A percentile compares a stretch with the other conserved stretches of the same genome.
phyloP scores from a whole-genome alignment of 2,113 vertebrate species.

The Pluvialis apricaria region DNA sequence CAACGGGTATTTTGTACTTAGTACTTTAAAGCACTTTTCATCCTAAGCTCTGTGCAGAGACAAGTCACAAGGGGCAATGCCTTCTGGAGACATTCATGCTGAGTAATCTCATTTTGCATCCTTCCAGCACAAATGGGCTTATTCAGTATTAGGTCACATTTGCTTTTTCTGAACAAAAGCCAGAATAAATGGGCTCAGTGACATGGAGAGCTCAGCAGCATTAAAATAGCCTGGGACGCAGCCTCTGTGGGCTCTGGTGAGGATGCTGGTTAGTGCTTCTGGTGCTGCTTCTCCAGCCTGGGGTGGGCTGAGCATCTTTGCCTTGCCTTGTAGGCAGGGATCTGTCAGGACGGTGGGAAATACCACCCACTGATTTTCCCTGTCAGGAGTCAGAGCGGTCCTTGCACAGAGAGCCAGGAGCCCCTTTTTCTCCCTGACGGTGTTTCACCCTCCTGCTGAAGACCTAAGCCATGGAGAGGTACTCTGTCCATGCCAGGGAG shows the following conservation, averaged over 20 bases:
- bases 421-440: not conserved
- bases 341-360: not conserved
- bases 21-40: not conserved
- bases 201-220: not conserved
- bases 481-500: not conserved
- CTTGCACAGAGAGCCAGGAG: not conserved
- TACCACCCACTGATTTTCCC: not conserved
- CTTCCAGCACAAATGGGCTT: not conserved
- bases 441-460: not conserved
- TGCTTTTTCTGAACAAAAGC: constrained; percentile 1
- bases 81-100: not conserved
- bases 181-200: not conserved
- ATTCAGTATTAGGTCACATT: not conserved
- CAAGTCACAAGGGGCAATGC: not conserved
- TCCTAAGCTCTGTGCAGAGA: not conserved
- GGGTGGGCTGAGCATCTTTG: not conserved
- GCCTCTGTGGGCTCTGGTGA: not conserved
- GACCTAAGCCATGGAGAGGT: not conserved
- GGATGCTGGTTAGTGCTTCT: not conserved
- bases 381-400: not conserved
- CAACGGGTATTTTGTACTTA: not conserved
- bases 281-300: not conserved
- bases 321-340: not conserved
- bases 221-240: not conserved
- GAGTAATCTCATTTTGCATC: constrained; percentile 9